Evolutionary conservation across 2,797 vertebrate genomes (phyloP).

Genomic region (Pseudomugil gertrudae): DNA sequence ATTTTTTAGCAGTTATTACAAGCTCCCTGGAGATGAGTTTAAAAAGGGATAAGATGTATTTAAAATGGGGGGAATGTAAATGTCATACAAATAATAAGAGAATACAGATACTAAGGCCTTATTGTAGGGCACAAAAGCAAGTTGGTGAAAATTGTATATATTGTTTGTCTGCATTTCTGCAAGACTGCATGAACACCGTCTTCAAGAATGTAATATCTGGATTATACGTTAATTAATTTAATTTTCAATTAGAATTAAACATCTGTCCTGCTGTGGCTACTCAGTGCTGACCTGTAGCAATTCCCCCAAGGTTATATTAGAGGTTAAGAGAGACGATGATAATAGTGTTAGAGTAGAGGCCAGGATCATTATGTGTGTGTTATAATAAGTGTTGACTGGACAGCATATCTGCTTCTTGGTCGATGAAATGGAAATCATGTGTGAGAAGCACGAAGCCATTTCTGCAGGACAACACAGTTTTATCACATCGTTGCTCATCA

Average conservation of each 20-base stretch:
- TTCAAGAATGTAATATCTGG: neutral
- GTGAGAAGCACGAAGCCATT: slow-evolving; percentile 9
- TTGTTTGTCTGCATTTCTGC: neutral
- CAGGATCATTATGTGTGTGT: slow-evolving; percentile 28
- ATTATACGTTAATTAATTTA: too few species aligned
- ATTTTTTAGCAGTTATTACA: slow-evolving; percentile 23
- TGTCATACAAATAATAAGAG: neutral
- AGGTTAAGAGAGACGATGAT: slow-evolving; percentile 28
- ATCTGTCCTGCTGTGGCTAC: slow-evolving; percentile 20
- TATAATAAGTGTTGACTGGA: slow-evolving; percentile 33
- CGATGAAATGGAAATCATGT: slow-evolving; percentile 25
- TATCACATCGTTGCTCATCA: slow-evolving; percentile 15
- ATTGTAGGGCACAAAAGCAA: neutral
- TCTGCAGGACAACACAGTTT: slow-evolving; percentile 8
- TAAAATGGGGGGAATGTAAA: neutral
- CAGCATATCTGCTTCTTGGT: slow-evolving; percentile 32
- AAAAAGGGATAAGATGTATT: slow-evolving; percentile 1
- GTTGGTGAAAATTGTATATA: neutral
- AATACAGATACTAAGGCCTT: neutral
- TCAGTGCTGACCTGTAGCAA: slow-evolving; percentile 23
- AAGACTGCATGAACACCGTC: neutral
- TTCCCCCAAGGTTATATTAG: slow-evolving; percentile 33
- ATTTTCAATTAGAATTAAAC: too few species aligned
- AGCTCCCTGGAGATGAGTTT: neutral
- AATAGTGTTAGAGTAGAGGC: slow-evolving; percentile 29